Evolutionary conservation across 2,888 invertebrate species (phyloP).

Genomic region (Orthosia gracilis): DNA sequence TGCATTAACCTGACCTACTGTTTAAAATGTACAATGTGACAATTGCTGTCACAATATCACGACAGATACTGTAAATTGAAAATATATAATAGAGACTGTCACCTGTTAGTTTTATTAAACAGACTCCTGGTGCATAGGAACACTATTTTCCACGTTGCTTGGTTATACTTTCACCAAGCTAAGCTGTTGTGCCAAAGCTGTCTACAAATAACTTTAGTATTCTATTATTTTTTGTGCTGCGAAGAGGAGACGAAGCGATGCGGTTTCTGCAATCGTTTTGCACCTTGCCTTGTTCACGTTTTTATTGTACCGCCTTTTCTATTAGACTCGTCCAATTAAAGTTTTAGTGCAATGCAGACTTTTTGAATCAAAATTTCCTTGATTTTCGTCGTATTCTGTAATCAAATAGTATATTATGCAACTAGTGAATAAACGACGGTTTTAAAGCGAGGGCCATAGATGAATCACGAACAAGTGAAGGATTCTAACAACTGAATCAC

Average conservation of each 20-base stretch:
- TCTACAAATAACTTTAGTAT: constrained; percentile 22
- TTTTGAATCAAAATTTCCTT: background rate
- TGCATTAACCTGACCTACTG: background rate
- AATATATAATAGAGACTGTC: no score
- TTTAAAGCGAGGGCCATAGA: no score
- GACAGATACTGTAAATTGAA: no score
- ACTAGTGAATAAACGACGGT: no score
- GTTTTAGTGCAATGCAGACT: constrained; percentile 1
- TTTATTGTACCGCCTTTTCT: constrained; percentile 13
- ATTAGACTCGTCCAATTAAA: constrained; percentile 29
- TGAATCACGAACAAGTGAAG: no score
- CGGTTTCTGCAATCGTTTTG: constrained; percentile 43
- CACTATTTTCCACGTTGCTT: background rate
- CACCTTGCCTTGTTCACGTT: constrained; percentile 26
- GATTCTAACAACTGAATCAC: no score
- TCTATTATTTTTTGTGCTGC: constrained; percentile 4
- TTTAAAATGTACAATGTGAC: no score
- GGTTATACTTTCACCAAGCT: background rate
- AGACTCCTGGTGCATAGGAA: no score
- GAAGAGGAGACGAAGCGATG: constrained; percentile 14
- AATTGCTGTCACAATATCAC: no score
- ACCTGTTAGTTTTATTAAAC: no score
- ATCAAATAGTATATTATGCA: no score
- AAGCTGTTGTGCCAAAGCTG: constrained; percentile 3
- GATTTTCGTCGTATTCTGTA: background rate